Conservation (phyloP, 2,113 vertebrate species). For the Pomatorhinus ruficollis region DNA sequence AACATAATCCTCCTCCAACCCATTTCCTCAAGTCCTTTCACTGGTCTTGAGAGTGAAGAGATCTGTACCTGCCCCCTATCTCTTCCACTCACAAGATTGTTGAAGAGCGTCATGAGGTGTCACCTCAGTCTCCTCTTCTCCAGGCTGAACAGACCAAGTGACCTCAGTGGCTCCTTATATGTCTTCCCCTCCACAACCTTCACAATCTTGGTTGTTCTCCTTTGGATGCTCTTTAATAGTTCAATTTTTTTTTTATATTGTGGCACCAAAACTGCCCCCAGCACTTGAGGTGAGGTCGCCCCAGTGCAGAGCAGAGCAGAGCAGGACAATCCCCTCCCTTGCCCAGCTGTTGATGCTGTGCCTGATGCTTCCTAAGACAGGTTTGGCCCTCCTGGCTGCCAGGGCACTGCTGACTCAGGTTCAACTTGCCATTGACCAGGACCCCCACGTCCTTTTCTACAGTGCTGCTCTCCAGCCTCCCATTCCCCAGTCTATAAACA, state of each 20-base stretch:
- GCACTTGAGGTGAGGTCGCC: rapidly evolving
- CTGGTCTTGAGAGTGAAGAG: neutral
- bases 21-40: neutral
- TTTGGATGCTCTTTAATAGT: neutral
- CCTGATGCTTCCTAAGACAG: rapidly evolving
- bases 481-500: neutral
- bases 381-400: rapidly evolving
- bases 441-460: neutral
- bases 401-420: neutral
- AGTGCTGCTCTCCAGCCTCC: neutral
- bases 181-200: neutral
- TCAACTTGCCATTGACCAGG: rapidly evolving
- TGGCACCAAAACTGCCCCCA: neutral
- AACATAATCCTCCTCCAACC: neutral
- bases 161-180: neutral
- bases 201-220: neutral
- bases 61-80: neutral
- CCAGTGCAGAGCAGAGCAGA: rapidly evolving
- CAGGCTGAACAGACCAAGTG: neutral
- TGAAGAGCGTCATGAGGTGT: neutral
- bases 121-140: neutral
- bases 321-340: neutral
- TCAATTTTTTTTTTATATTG: neutral
- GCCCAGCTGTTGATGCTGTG: rapidly evolving
- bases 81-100: rapidly evolving